Evolutionary conservation across 2,113 vertebrate genomes (phyloP).

Genomic region (Ornithorhynchus anatinus): DNA sequence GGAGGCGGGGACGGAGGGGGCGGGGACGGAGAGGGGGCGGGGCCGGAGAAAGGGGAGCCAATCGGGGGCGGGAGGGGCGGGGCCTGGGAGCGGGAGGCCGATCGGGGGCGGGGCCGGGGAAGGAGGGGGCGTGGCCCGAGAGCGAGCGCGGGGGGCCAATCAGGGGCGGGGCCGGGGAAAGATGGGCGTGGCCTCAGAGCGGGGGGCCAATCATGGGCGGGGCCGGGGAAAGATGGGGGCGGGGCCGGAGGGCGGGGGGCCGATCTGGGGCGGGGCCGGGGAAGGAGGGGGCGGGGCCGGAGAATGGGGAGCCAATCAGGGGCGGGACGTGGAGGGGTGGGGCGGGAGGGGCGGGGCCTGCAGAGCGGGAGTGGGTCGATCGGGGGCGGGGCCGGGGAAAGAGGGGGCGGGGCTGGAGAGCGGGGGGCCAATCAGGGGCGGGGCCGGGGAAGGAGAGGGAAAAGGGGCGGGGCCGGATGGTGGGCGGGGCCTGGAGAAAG

Average conservation of each 20-base stretch:
- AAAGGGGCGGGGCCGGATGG: not conserved
- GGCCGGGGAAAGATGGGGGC: slow-evolving; percentile 3
- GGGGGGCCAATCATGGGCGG: slow-evolving; percentile 8
- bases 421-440: too few relatives aligned
- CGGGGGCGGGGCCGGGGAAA: too few relatives aligned
- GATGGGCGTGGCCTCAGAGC: not conserved
- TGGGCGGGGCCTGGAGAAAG: not conserved
- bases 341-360: too few relatives aligned
- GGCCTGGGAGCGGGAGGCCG: too few relatives aligned
- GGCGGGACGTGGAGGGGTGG: slow-evolving; percentile 41
- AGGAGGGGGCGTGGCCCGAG: not conserved
- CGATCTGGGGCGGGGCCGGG: slow-evolving; percentile 1
- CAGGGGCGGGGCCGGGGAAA: slow-evolving; percentile 21
- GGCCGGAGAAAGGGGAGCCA: too few relatives aligned
- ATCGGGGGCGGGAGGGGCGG: too few relatives aligned
- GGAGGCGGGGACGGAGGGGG: too few relatives aligned
- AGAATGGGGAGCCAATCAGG: slow-evolving; percentile 8
- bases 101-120: slow-evolving; percentile 24
- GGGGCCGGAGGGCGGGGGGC: not conserved
- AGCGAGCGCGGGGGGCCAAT: not conserved
- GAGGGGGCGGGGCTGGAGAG: too few relatives aligned
- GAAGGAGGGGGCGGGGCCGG: not conserved
- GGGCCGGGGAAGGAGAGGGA: slow-evolving; percentile 6
- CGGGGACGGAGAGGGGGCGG: not conserved
- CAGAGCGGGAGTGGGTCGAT: too few relatives aligned